Evolutionary conservation across 1,140 invertebrate genomes (phyloP).

Genomic region (Drosophila fuyamai): DNA sequence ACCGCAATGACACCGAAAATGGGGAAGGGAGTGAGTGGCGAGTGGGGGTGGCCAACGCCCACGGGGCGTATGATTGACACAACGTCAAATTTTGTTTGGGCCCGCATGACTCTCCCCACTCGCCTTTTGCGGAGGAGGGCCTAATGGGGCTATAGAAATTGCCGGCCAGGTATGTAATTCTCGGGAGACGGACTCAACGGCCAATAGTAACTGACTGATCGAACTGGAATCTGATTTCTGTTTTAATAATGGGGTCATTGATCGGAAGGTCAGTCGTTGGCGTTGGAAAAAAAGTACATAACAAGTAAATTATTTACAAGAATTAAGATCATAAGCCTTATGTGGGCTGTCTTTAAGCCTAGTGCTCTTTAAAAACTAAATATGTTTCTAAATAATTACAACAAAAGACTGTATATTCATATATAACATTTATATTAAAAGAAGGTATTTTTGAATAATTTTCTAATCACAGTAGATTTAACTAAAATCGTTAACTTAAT

Average conservation of each 20-base stretch:
- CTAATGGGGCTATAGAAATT: slow-evolving; percentile 54
- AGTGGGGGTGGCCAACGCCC: slow-evolving; percentile 40
- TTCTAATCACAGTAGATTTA: no score
- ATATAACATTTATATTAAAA: no score
- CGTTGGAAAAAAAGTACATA: no score
- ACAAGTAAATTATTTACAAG: no score
- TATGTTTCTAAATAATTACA: no score
- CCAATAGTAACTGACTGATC: not conserved
- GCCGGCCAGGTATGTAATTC: slow-evolving; percentile 27
- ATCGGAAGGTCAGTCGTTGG: no score
- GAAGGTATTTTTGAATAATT: no score
- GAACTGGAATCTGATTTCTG: not conserved
- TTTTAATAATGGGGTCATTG: not conserved
- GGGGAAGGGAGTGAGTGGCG: slow-evolving; percentile 18
- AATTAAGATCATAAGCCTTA: no score
- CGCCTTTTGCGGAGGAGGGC: slow-evolving; percentile 29
- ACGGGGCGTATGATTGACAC: slow-evolving; percentile 65
- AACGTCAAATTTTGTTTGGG: slow-evolving; percentile 23
- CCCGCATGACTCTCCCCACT: slow-evolving; percentile 34
- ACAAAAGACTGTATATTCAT: no score
- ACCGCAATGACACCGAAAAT: slow-evolving; percentile 24
- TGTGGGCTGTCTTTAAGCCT: no score
- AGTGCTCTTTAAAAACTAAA: no score
- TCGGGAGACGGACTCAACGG: not conserved
- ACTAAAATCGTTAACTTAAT: no score